Conservation (phyloP, 35 echinoderm and acorn worm genomes). For the Diadema setosum region DNA sequence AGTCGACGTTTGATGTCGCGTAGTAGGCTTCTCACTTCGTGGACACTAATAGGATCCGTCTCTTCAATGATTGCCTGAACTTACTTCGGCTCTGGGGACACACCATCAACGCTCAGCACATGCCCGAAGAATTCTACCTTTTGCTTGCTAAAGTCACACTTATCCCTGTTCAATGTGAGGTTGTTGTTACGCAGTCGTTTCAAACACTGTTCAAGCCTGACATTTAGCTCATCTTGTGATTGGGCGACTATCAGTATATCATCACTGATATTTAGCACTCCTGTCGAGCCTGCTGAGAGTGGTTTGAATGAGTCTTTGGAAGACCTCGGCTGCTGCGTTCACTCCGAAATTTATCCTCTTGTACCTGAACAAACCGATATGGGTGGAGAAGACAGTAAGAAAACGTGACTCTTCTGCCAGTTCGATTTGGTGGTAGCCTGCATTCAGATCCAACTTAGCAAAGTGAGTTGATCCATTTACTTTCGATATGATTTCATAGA, state of each 20-base stretch:
- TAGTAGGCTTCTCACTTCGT: conserved; percentile 33
- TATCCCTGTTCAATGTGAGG: conserved; percentile 43
- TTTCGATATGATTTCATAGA: conserved; percentile 4
- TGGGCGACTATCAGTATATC: conserved; percentile 23
- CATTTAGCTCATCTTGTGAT: conserved; percentile 50
- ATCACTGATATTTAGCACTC: conserved; percentile 18
- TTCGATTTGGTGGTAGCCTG: conserved; percentile 33
- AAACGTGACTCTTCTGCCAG: not conserved
- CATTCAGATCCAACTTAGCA: conserved; percentile 42
- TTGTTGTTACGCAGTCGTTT: conserved; percentile 25
- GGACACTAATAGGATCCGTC: conserved; percentile 1
- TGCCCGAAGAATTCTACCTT: conserved; percentile 59
- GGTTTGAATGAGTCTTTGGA: conserved; percentile 33
- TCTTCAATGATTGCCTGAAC: conserved; percentile 22
- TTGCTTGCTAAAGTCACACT: conserved; percentile 27
- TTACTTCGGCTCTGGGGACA: conserved; percentile 40
- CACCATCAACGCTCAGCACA: conserved; percentile 48
- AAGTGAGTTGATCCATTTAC: conserved; percentile 31
- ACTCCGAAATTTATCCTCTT: not conserved
- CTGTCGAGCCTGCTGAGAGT: conserved; percentile 24
- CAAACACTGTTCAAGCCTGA: not conserved
- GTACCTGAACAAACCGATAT: not conserved
- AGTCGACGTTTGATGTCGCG: conserved; percentile 39
- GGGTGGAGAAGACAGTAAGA: not conserved
- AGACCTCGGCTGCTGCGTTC: not conserved